Conservation (phyloP, 2,797 vertebrate species). For the Macropodus opercularis region DNA sequence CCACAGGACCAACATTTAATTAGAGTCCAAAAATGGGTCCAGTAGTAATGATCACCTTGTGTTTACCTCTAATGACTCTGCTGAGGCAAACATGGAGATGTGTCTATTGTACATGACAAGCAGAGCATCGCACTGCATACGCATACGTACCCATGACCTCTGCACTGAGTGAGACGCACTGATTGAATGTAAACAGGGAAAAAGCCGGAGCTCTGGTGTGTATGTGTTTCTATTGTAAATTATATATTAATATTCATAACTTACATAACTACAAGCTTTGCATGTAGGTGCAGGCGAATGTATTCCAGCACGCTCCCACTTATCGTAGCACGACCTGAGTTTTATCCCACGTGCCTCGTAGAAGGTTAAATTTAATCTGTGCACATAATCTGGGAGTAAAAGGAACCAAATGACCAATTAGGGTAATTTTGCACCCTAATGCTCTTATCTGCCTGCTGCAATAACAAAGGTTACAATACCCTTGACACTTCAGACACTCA, state of each 20-base stretch:
- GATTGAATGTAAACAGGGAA: neutral
- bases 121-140: neutral
- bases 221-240: neutral
- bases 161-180: neutral
- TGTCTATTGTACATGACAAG: neutral
- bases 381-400: constrained; percentile 28
- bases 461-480: constrained; percentile 51
- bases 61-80: constrained; percentile 53
- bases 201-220: neutral
- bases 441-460: constrained; percentile 28
- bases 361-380: constrained; percentile 41
- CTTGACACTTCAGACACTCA: constrained; percentile 26
- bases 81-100: constrained; percentile 8
- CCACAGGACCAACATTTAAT: constrained; percentile 61
- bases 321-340: constrained; percentile 2
- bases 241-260: constrained; percentile 7
- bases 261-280: neutral
- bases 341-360: constrained; percentile 16
- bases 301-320: constrained; percentile 5
- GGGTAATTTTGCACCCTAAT: constrained; percentile 36
- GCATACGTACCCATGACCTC: constrained; percentile 11
- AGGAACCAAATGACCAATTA: constrained; percentile 46
- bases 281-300: neutral
- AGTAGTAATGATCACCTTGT: constrained; percentile 64
- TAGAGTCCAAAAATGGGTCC: constrained; percentile 71